Conservation (phyloP, 1,140 invertebrate species). For the Grapholita molesta region DNA sequence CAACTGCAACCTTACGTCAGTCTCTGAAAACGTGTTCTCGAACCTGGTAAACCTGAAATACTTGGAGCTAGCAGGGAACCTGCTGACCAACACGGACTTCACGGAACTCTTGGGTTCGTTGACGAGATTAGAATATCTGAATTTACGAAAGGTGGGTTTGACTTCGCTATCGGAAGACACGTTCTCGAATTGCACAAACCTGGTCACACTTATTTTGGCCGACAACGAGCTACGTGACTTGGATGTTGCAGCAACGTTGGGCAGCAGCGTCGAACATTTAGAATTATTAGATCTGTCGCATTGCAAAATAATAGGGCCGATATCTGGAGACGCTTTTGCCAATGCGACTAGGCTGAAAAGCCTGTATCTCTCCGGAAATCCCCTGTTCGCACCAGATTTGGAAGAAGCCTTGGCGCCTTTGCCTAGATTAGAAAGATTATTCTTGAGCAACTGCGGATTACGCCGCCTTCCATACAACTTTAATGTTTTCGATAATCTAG, state of each 20-base stretch:
- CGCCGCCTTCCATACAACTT: conserved; percentile 82
- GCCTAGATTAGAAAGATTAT: conserved; percentile 82
- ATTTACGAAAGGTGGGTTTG: conserved; percentile 81
- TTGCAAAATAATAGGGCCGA: conserved; percentile 82
- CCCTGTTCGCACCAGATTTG: conserved; percentile 82
- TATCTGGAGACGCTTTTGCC: conserved; percentile 84
- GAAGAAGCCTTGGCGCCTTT: conserved; percentile 83
- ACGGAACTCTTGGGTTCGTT: conserved; percentile 79
- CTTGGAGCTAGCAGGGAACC: conserved; percentile 82
- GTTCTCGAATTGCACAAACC: conserved; percentile 82
- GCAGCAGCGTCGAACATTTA: conserved; percentile 82
- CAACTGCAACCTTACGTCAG: conserved; percentile 80
- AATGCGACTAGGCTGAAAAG: conserved; percentile 83
- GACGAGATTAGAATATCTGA: conserved; percentile 80
- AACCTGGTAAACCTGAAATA: conserved; percentile 81
- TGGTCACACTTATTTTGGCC: conserved; percentile 82
- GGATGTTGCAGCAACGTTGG: conserved; percentile 82
- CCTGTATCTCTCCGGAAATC: conserved; percentile 83
- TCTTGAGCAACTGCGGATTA: conserved; percentile 83
- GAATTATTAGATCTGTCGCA: conserved; percentile 85
- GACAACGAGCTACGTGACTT: conserved; percentile 83
- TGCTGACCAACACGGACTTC: conserved; percentile 80
- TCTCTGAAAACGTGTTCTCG: conserved; percentile 79
- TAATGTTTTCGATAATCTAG: conserved; percentile 81
- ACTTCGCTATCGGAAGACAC: conserved; percentile 82